These are phyloP conservation scores for Sphecodes monilicornis DNA, from an alignment of 2,888 invertebrate genomes.

Conservation along the genomic window DNA sequence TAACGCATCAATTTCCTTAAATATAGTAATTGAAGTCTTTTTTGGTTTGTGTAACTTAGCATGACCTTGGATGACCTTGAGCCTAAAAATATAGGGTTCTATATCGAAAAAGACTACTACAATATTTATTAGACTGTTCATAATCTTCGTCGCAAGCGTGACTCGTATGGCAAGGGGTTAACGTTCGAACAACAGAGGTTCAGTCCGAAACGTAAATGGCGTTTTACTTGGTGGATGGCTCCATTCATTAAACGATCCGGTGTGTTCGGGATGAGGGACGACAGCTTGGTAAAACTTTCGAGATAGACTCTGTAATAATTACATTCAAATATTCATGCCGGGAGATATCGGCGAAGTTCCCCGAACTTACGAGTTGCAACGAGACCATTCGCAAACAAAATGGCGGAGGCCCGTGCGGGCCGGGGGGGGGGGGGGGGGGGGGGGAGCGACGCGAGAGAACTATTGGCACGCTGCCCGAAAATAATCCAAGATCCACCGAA, in stretches of 20 bases:
- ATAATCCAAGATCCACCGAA: conserved; percentile 33
- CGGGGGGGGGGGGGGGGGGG: conserved; percentile 1
- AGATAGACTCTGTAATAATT: conserved; percentile 59
- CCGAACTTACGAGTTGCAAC: conserved; percentile 43
- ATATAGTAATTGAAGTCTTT: too few relatives aligned
- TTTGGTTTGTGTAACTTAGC: too few relatives aligned
- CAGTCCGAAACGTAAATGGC: conserved; percentile 26
- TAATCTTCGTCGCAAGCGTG: too few relatives aligned
- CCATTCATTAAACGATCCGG: conserved; percentile 45
- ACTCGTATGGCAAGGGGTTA: too few relatives aligned
- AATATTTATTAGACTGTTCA: too few relatives aligned
- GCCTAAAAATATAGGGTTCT: too few relatives aligned
- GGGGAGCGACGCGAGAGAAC: conserved; percentile 17
- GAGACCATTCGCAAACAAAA: conserved; percentile 32
- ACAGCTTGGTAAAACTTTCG: conserved; percentile 54
- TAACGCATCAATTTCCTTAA: too few relatives aligned
- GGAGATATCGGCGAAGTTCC: conserved; percentile 60
- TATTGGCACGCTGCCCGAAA: conserved; percentile 44
- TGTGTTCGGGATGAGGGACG: conserved; percentile 37
- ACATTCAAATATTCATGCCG: conserved; percentile 62
- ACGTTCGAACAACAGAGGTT: conserved; percentile 23
- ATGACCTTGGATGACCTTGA: too few relatives aligned
- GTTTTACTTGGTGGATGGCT: conserved; percentile 26
- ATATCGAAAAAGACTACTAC: too few relatives aligned
- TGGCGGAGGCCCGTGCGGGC: conserved; percentile 6